A percentile compares a stretch with the other conserved stretches of the same genome.
phyloP scores from a whole-genome alignment of 1,140 invertebrate species.

The Pseudomyrmex cubaensis region DNA sequence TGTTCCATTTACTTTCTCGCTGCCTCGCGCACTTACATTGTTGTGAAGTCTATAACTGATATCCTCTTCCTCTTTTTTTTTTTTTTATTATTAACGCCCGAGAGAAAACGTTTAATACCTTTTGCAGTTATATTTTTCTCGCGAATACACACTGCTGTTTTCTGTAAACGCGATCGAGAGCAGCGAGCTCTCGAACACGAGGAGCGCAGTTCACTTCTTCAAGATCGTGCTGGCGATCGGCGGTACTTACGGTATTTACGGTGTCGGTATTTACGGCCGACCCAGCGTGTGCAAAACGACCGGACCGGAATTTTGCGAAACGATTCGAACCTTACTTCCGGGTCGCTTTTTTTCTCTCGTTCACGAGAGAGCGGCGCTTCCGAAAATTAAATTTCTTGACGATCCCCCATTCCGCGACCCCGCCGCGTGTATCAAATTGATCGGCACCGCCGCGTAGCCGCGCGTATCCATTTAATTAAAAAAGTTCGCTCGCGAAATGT shows the following conservation, averaged over 20 bases:
- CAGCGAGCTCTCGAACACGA: not conserved
- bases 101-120: conserved; percentile 37
- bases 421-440: conserved; percentile 49
- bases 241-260: conserved; percentile 33
- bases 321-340: conserved; percentile 22
- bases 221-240: conserved; percentile 20
- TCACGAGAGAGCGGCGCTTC: conserved; percentile 18
- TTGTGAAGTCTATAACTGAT: conserved; percentile 32
- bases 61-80: not conserved
- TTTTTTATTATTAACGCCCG: not conserved
- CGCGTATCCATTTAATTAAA: conserved; percentile 64
- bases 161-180: conserved; percentile 40
- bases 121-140: conserved; percentile 1
- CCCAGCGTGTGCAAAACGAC: conserved; percentile 13
- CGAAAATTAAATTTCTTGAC: conserved; percentile 71
- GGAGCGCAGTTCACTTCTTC: conserved; percentile 30
- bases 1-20: not conserved
- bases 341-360: conserved; percentile 39
- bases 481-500: conserved; percentile 59
- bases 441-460: conserved; percentile 37
- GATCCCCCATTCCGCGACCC: not conserved
- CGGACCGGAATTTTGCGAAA: conserved; percentile 36
- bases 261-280: conserved; percentile 33
- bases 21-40: not conserved
- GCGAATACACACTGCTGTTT: conserved; percentile 10